A percentile compares a stretch with the other conserved stretches of the same genome.
Conservation (phyloP, 1,140 invertebrate species). For the Drosophila leontia region DNA sequence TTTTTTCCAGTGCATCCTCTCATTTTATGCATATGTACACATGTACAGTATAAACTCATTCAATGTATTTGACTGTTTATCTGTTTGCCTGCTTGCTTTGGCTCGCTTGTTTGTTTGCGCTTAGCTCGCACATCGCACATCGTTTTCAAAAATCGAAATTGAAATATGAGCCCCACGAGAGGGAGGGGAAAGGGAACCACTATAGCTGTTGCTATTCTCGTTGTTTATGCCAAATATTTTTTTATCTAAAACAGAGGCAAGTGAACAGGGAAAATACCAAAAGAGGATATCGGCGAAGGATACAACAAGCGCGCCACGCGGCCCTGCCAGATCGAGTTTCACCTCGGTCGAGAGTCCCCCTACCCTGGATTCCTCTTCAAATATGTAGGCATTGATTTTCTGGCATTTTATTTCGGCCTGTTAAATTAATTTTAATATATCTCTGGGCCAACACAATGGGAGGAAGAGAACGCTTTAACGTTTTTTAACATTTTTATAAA, state of each 20-base stretch:
- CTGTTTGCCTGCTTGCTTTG: constrained; percentile 68
- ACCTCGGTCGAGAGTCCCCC: neutral
- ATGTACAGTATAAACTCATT: constrained; percentile 51
- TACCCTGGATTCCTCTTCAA: neutral
- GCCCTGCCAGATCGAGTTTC: constrained; percentile 24
- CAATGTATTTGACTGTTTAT: constrained; percentile 67
- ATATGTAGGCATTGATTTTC: constrained; percentile 38
- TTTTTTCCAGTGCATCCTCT: constrained; percentile 32
- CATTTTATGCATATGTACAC: constrained; percentile 30
- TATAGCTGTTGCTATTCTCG: constrained; percentile 35
- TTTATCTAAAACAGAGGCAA: constrained; percentile 50
- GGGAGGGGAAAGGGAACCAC: neutral
- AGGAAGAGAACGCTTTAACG: constrained; percentile 31
- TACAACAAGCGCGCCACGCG: constrained; percentile 23
- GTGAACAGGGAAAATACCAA: constrained; percentile 28
- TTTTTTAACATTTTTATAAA: constrained; percentile 79
- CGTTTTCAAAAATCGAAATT: constrained; percentile 82
- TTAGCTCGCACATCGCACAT: constrained; percentile 74
- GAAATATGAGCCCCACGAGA: constrained; percentile 71
- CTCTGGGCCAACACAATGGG: constrained; percentile 28
- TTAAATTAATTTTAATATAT: constrained; percentile 76
- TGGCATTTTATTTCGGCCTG: constrained; percentile 20
- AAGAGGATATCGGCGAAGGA: constrained; percentile 34
- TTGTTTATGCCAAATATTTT: constrained; percentile 73
- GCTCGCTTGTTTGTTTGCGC: constrained; percentile 63